Base-by-base conservation (phyloP, 2,113 vertebrate species). In the Amphiprion percula region DNA sequence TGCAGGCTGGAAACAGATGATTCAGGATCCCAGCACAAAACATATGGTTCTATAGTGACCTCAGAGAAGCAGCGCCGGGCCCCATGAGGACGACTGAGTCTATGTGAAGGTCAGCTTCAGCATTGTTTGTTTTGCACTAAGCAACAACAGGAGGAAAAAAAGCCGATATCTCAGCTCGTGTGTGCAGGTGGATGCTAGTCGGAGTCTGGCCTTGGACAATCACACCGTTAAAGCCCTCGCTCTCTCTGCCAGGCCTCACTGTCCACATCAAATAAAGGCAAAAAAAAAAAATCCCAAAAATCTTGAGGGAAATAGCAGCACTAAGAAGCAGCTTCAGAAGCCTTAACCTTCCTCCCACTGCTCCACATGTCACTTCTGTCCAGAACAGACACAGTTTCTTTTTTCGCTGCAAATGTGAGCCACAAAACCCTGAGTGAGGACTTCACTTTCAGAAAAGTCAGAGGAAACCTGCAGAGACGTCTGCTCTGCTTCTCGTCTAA, bases 181-280 rank as follows among this genome's bases (percentile, higher is more conserved):
- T 76, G 66, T 83, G 66, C 74, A 77, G 52, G 67, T 68, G 69
- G 47, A 87, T 56, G 49, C 39, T 44, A 4, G 80, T 54, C 47
- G 9, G 39, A 58, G 30, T 49, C 52, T n/a, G 41, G 37, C 85
- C 78, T 76, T 77, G 77, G 69, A 76, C 74, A 64, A 74, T 80
- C 80, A 19, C 76, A 69, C 33, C 12, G 11, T 73, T 59, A 19
- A 50, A 71, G 6, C 33, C n/a, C 16, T 74, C 55, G 9, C 28
- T 77, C 15, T 33, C 64, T 62, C 80, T 33, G 50, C 55, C 28
- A 55, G 72, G 46, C 30, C 47, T 44, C 46, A 7, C 78, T 52
- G 50, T 66, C 62, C 46, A 59, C 68, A 69, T 87, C 72, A 80
- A 78, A 84, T 71, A 68, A 86, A 86, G 47, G 33, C 10, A 24